Percentiles rank a stretch among this genome's conserved stretches.
Conservation (phyloP, 1,140 invertebrate species). For the Drosophila aff. region DNA sequence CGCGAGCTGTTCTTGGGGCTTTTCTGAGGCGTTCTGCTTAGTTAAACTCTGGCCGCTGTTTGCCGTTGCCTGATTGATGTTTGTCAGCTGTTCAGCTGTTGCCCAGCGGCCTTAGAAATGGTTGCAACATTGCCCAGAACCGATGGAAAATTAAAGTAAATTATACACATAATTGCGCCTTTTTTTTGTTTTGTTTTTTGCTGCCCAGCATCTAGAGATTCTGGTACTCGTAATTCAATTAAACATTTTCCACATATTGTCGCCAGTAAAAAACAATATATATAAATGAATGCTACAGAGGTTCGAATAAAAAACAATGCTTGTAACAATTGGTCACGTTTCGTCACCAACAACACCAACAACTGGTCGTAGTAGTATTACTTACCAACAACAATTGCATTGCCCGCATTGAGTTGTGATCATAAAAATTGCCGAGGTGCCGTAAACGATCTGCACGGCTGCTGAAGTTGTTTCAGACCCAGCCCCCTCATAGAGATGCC, state of each 20-base stretch:
- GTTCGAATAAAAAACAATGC: slow-evolving; percentile 34
- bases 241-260: slow-evolving; percentile 71
- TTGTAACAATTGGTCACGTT: slow-evolving; percentile 73
- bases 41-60: slow-evolving; percentile 58
- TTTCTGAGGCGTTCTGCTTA: slow-evolving; percentile 73
- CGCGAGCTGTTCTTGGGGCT: slow-evolving; percentile 67
- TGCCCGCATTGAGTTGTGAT: slow-evolving; percentile 61
- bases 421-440: slow-evolving; percentile 69
- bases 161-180: slow-evolving; percentile 69
- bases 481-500: slow-evolving; percentile 22
- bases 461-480: background rate
- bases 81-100: slow-evolving; percentile 65
- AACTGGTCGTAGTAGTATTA: background rate
- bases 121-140: slow-evolving; percentile 55
- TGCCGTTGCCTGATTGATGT: slow-evolving; percentile 71
- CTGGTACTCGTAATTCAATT: slow-evolving; percentile 69
- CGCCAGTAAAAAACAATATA: slow-evolving; percentile 13
- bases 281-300: slow-evolving; percentile 46
- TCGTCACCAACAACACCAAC: slow-evolving; percentile 54
- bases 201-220: slow-evolving; percentile 2
- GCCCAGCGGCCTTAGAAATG: slow-evolving; percentile 60
- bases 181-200: background rate
- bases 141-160: slow-evolving; percentile 71
- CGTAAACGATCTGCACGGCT: slow-evolving; percentile 29
- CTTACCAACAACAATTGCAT: slow-evolving; percentile 44